These are phyloP conservation scores for Scatophagus argus DNA, from an alignment of 2,113 vertebrate species.

Conservation along the genomic window DNA sequence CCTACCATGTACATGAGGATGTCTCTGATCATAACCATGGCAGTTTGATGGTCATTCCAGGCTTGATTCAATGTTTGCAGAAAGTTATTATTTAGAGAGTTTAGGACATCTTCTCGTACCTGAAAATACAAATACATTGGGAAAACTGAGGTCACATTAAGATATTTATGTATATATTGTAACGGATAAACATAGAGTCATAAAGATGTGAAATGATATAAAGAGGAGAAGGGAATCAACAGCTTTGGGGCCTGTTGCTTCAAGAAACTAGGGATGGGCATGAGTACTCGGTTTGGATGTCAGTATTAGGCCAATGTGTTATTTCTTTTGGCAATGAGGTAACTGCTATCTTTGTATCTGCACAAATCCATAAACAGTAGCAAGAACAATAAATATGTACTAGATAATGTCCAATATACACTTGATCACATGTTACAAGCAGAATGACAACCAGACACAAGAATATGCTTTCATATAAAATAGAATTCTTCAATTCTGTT, in stretches of 20 bases:
- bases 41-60: slow-evolving; percentile 98
- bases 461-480: no score
- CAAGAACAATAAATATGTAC: no score
- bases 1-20: slow-evolving; percentile 99
- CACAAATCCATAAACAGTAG: no score
- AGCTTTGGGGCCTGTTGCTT: not conserved
- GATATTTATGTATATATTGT: not conserved
- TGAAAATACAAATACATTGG: slow-evolving; percentile 66
- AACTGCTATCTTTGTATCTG: no score
- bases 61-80: slow-evolving; percentile 97
- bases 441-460: no score
- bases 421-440: no score
- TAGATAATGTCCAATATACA: no score
- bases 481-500: no score
- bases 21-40: slow-evolving; percentile 99
- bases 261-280: no score
- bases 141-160: not conserved
- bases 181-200: not conserved
- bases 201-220: not conserved
- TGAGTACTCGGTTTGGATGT: no score
- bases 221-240: not conserved
- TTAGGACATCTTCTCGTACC: slow-evolving; percentile 96
- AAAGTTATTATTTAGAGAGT: slow-evolving; percentile 97
- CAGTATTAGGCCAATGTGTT: no score
- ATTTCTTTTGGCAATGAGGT: no score